Percentiles rank a stretch among this genome's conserved stretches.
Evolutionary conservation across 2,888 invertebrate genomes (phyloP).

Genomic region (Phortica magna): DNA sequence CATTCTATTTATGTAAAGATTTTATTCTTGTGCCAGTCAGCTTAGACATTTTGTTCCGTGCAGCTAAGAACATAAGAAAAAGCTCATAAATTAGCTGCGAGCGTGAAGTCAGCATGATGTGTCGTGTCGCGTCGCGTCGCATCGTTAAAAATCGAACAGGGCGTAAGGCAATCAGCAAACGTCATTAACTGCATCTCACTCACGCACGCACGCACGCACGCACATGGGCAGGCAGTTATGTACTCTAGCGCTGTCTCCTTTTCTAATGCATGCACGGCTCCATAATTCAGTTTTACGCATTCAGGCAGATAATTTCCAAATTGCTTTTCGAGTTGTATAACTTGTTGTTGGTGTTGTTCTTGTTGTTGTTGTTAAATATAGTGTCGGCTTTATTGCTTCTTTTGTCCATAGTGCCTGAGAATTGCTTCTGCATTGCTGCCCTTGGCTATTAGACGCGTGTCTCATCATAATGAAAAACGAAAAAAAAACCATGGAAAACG

Average conservation of each 20-base stretch:
- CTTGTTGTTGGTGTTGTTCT: background rate
- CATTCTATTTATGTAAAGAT: background rate
- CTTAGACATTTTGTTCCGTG: background rate
- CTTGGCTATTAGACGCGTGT: slow-evolving; percentile 39
- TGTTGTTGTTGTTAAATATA: slow-evolving; percentile 19
- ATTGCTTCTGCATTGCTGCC: slow-evolving; percentile 32
- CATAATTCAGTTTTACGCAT: slow-evolving; percentile 22
- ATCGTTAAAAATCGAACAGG: slow-evolving; percentile 21
- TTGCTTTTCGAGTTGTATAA: background rate
- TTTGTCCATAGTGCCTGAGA: background rate
- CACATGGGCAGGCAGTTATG: slow-evolving; percentile 40
- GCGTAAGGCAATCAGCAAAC: background rate
- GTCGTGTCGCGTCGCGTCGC: background rate
- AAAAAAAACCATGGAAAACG: background rate
- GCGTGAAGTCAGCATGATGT: slow-evolving; percentile 16
- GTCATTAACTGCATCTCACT: too few relatives aligned
- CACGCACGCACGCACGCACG: too few relatives aligned
- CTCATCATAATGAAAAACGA: background rate
- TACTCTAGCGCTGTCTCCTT: slow-evolving; percentile 1
- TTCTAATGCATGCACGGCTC: background rate
- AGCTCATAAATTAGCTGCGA: slow-evolving; percentile 53
- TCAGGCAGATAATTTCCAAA: slow-evolving; percentile 22
- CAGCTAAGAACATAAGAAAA: slow-evolving; percentile 28
- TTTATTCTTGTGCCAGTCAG: slow-evolving; percentile 24
- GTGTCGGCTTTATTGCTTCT: slow-evolving; percentile 23